These are phyloP conservation scores for Palythoa caribaeorum DNA, from an alignment of 92 coral and sea anemone genomes.

Conservation along the genomic window DNA sequence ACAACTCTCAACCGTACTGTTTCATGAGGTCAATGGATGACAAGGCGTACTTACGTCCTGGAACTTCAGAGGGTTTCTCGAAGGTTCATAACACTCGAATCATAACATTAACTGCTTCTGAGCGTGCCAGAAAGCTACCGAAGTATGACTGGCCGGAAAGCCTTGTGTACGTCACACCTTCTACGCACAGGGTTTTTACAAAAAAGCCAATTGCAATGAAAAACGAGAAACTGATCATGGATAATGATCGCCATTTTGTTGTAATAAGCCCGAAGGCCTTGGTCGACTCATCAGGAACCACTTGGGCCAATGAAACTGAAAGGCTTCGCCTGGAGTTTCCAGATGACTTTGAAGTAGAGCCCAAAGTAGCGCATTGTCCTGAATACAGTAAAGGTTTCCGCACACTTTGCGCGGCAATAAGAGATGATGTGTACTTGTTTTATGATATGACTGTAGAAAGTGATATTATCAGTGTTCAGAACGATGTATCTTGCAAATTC, in stretches of 20 bases:
- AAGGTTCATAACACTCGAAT: conserved; percentile 6
- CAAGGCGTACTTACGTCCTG: conserved; percentile 53
- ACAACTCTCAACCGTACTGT: neutral
- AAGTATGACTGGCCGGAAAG: conserved; percentile 55
- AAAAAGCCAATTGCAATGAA: neutral
- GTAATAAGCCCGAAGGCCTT: conserved; percentile 38
- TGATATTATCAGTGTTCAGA: conserved; percentile 28
- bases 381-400: conserved; percentile 45
- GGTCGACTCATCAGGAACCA: conserved; percentile 54
- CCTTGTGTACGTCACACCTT: conserved; percentile 38
- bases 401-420: conserved; percentile 38
- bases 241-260: conserved; percentile 49
- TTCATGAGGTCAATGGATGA: conserved; percentile 39
- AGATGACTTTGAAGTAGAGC: conserved; percentile 49
- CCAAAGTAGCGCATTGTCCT: conserved; percentile 12
- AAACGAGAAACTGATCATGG: conserved; percentile 24
- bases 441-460: conserved; percentile 36
- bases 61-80: conserved; percentile 50
- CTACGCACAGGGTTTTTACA: conserved; percentile 40
- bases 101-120: conserved; percentile 22
- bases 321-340: conserved; percentile 22
- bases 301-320: conserved; percentile 54
- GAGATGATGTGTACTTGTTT: conserved; percentile 33
- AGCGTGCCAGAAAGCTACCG: conserved; percentile 39
- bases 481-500: conserved; percentile 16